Base-by-base conservation (phyloP, 2,888 invertebrate species). In the Conistra vaccinii region DNA sequence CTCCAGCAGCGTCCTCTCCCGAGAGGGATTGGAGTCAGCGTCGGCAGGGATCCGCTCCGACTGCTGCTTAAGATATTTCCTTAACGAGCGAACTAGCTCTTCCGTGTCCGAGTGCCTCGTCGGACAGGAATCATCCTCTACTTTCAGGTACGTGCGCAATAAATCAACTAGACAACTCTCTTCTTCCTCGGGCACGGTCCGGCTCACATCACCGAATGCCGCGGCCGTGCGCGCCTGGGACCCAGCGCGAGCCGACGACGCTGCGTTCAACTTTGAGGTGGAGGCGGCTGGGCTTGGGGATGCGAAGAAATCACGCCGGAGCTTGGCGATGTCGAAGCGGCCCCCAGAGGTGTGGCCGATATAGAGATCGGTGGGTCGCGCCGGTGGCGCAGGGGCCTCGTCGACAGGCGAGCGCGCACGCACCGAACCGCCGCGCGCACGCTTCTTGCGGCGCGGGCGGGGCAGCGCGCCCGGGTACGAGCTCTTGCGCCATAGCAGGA, bases 401-500 rank as follows among this genome's bases (percentile, higher is more conserved):
- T 98, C 97, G 1, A 97, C 97, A 0, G 98, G 98, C 70, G 97
- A 97, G 12, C 97, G 97, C 7, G 97, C 97, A 9, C 98, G 95
- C 86, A 97, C 98, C 75, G 98, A 98, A 17, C 98, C 98, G 0
- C 98, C 97, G 83, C 97, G 97, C 23, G 97, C 90, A 23, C 97
- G 94, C 83, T 97, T 96, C 91, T 97, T 95, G 45, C 96, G 95
- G 73, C 97, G 96, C 76, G 97, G 96, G 81, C 97, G 97, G 17
- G 97, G 96, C 60, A 98, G 91, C 23, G 98, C 98, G 1, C 98
- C 98, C 0, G 98, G 98, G 92, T 98, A 98, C 0, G 98, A 98
- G 74, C 98, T 97, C 92, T 98, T 98, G 77, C 98, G 97, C 98
- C 98, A 98, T 1, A 98, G 94, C 67, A 98, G 93, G 89, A 98